These are phyloP conservation scores for Sebastes oblongus DNA, from an alignment of 2,797 vertebrate genomes.

Conservation along the genomic window DNA sequence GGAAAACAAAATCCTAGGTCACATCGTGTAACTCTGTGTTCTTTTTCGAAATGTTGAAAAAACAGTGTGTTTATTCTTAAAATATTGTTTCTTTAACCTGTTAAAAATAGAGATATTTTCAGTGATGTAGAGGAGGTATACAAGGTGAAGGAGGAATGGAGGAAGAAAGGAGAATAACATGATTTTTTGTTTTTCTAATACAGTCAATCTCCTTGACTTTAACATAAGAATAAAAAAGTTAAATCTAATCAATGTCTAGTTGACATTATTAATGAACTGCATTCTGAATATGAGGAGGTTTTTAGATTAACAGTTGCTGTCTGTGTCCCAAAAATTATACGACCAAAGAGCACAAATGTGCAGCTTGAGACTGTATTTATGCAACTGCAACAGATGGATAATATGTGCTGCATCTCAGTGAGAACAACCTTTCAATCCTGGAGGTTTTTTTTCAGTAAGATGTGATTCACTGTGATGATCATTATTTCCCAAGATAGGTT, in stretches of 20 bases:
- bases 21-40: background rate
- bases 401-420: background rate
- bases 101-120: background rate
- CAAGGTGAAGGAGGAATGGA: background rate
- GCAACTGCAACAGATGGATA: conserved; percentile 8
- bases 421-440: background rate
- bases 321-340: background rate
- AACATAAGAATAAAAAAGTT: background rate
- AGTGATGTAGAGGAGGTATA: background rate
- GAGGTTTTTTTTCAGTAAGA: background rate
- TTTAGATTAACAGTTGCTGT: background rate
- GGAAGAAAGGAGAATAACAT: background rate
- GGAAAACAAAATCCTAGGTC: background rate
- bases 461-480: background rate
- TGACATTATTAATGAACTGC: background rate
- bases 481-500: background rate
- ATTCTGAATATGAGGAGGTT: background rate
- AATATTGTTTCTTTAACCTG: background rate
- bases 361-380: background rate
- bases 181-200: background rate
- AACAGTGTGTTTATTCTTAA: background rate
- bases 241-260: background rate
- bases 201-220: background rate
- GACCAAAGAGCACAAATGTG: background rate
- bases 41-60: background rate